Evolutionary conservation across 2,888 invertebrate species (phyloP).

Genomic region (Cosmorhoe ocellata): DNA sequence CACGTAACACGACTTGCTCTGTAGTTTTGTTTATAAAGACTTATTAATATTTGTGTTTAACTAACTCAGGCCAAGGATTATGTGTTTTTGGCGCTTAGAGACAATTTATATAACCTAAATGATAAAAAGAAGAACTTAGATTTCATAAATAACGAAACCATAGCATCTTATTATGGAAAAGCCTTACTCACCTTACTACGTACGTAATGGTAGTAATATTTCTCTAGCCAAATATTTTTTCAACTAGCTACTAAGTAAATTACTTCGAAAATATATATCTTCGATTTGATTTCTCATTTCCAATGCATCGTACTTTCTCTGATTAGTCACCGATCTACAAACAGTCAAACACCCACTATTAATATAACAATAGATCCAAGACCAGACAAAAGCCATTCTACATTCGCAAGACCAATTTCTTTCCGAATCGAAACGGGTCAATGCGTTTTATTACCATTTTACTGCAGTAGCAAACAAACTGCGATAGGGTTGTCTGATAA

Average conservation of each 20-base stretch:
- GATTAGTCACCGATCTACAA: constrained; percentile 22
- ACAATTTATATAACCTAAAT: constrained; percentile 4
- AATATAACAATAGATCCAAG: constrained; percentile 29
- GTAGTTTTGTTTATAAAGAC: constrained; percentile 46
- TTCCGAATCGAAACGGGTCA: constrained; percentile 35
- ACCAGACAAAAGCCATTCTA: constrained; percentile 33
- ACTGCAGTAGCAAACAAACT: constrained; percentile 32
- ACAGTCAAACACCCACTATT: constrained; percentile 20
- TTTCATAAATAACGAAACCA: too few relatives aligned
- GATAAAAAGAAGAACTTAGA: too few relatives aligned
- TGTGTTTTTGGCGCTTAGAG: constrained; percentile 27
- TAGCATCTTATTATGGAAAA: too few relatives aligned
- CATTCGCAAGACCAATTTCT: constrained; percentile 35
- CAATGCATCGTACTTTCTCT: constrained; percentile 21
- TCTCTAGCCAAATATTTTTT: too few relatives aligned
- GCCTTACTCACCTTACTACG: too few relatives aligned
- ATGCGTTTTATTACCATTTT: constrained; percentile 34
- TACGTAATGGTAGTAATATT: too few relatives aligned
- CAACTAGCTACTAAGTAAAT: too few relatives aligned
- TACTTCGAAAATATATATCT: background rate
- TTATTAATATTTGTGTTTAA: constrained; percentile 56
- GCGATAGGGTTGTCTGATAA: constrained; percentile 26
- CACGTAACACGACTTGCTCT: constrained; percentile 33
- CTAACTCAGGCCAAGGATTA: constrained; percentile 58
- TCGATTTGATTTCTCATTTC: constrained; percentile 7